Evolutionary conservation across 2,888 invertebrate genomes (phyloP), one percentile per base, ranked within the genome.

Genomic region (Cryptocheilus praepositus): DNA sequence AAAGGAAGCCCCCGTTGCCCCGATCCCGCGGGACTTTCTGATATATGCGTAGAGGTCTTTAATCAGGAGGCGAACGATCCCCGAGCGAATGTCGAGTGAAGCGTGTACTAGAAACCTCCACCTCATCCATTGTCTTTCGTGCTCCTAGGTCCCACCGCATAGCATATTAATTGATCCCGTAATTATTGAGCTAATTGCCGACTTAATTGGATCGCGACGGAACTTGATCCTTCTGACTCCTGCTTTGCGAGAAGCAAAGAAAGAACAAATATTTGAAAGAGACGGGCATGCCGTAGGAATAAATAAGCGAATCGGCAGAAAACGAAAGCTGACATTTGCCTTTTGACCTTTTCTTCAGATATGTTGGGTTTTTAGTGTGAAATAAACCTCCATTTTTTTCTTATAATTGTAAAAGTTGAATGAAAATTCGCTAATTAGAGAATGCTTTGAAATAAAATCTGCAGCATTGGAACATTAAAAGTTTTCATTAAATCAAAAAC

Each of bases 131-230:
- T 36, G 36, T 36, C 36, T 36, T 11, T n/a, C 49, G 21, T 16
- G 19, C 19, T 56, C 21, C 63, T 61, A 54, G 52, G 52, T 45
- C 59, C 62, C 65, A 67, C 71, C 74, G 61, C 67, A 57, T 76
- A 74, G 71, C 74, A 71, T 79, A 79, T 83, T 84, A 81, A 83
- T 83, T 81, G 81, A 81, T 81, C 74, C 72, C 66, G 68, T 79
- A 82, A 83, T 82, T 81, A 83, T 84, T 81, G 77, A 83, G 80
- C 77, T 86, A 84, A 85, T 86, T 85, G 86, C 77, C 68, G 77
- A 75, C 75, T 81, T 81, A 82, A 83, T 85, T 81, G 83, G 80
- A 77, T 71, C 68, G 73, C 61, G 68, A 70, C 57, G 63, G 61
- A 45, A 11, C 36, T 11, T 36, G 8, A 5, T 36, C 36, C 36